Base-by-base conservation (phyloP, 1,140 invertebrate species). In the Probaryconus sp. region DNA sequence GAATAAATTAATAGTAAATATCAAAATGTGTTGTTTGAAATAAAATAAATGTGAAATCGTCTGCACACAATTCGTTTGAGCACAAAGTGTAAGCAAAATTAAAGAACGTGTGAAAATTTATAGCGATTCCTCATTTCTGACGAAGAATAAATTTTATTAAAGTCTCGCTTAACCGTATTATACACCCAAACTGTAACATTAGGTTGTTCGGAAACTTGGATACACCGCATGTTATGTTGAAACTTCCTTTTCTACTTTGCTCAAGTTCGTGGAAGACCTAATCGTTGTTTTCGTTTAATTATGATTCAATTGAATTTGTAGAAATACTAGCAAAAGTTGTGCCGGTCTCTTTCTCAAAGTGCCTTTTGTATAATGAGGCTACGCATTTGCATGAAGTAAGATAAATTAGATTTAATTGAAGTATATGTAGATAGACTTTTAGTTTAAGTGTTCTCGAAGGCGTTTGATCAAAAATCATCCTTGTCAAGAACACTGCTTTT, bases 281-380 rank as follows among this genome's bases (percentile, higher is more conserved):
- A 55, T 40, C 24, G 38, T 61, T 61, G 55, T 60, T 69, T 69
- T 53, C 40, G 2, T 58, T 68, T 58, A 56, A 58, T 58, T 40
- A 42, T 11, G 45, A 42, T 20, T 40, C 37, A 24, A 58, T 26
- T 43, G 16, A 35, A 70, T 70, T 48, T 35, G 35, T 21, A 13
- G 43, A 30, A 16, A 70, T 38, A 55, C 38, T 61, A 45, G 38
- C 30, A n/a, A 28, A 21, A 55, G 47, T 70, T 14, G 26, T 51
- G 21, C n/a, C 42, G 35, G 51, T 64, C 38, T 43, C 50, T 61
- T 61, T 51, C 18, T 14, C 38, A 11, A 55, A 60, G 55, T 53
- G 14, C 28, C 67, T 56, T 50, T 48, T 56, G 53, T 65, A 64
- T 72, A 65, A 72, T 72, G 56, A 72, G 51, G 26, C 60, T 51